Evolutionary conservation across 1,140 invertebrate genomes (phyloP), one percentile per base, ranked within the genome.

Genomic region (Vanessa tameamea): DNA sequence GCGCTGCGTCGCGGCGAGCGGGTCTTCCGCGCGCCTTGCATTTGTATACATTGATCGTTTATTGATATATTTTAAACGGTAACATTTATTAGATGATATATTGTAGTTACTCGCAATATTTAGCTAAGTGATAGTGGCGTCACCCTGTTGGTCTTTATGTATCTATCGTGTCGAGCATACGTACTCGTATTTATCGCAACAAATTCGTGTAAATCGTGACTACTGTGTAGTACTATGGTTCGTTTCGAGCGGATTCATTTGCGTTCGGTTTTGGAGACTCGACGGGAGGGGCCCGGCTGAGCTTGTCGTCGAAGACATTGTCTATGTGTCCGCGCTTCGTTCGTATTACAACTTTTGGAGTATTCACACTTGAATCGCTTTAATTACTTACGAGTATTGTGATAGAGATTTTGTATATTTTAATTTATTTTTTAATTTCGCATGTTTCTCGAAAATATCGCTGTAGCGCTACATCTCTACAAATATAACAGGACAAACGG

Each of bases 301-400:
- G 55, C 55, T 59, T 59, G 55, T 59, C 53, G 53, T 55, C 55
- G 55, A 59, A 53, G 55, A 26, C 55, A 59, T 59, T 59, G 72
- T 55, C 73, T 68, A 65, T 53, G 65, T 31, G 72, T 55, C 55
- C 64, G 72, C 69, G 64, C 67, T 84, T 86, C 84, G 87, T 87
- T 61, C 57, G 57, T 61, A 88, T 85, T 85, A 82, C 83, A 85
- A 91, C 84, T 80, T 88, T 88, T 88, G 86, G 87, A 91, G 88
- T 89, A 91, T 91, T 91, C 89, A 89, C 88, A 89, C 83, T 85
- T 90, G 87, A 89, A 90, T 90, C 85, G 90, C 90, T 92, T 92
- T 91, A 92, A 92, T 92, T 92, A 91, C 90, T 92, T 92, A 91
- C 90, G 88, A 91, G 89, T 91, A 91, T 92, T 92, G 90, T 91